phyloP scores from a whole-genome alignment of 2,888 invertebrate genomes.

The Barypeithes pellucidus region DNA sequence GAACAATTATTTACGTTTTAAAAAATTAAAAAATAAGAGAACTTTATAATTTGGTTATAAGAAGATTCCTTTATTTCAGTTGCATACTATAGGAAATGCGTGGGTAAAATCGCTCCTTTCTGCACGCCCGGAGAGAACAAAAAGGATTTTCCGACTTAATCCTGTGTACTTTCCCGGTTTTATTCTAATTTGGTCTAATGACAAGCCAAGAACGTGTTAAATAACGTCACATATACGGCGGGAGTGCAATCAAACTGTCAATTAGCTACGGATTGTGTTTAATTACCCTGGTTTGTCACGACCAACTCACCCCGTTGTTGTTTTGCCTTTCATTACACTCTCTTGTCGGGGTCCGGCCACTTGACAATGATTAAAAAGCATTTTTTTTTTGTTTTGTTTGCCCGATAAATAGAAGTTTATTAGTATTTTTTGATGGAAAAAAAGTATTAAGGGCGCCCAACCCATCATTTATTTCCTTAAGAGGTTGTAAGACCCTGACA shows the following conservation, averaged over 20 bases:
- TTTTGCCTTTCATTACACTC: conserved; percentile 49
- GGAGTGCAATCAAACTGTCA: conserved; percentile 70
- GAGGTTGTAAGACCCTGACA: no score
- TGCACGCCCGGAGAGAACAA: no score
- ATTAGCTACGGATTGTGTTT: conserved; percentile 68
- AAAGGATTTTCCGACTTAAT: no score
- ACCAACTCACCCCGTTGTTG: conserved; percentile 54
- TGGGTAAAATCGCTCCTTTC: no score
- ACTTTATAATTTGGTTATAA: no score
- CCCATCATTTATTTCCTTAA: no score
- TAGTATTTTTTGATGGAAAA: neutral
- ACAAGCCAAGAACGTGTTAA: conserved; percentile 41
- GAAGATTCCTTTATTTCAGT: no score
- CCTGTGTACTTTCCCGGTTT: neutral
- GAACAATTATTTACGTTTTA: no score
- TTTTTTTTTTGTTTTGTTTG: conserved; percentile 20
- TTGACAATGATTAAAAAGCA: conserved; percentile 41
- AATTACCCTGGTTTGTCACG: conserved; percentile 66
- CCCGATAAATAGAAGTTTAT: neutral
- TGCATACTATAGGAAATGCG: no score
- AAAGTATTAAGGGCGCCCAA: neutral
- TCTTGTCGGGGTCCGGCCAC: conserved; percentile 36
- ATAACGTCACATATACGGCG: conserved; percentile 38
- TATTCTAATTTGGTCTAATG: conserved; percentile 37
- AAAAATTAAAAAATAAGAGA: no score